phyloP scores from a whole-genome alignment of 2,888 invertebrate species.

The Eudasyphora cyanicolor region DNA sequence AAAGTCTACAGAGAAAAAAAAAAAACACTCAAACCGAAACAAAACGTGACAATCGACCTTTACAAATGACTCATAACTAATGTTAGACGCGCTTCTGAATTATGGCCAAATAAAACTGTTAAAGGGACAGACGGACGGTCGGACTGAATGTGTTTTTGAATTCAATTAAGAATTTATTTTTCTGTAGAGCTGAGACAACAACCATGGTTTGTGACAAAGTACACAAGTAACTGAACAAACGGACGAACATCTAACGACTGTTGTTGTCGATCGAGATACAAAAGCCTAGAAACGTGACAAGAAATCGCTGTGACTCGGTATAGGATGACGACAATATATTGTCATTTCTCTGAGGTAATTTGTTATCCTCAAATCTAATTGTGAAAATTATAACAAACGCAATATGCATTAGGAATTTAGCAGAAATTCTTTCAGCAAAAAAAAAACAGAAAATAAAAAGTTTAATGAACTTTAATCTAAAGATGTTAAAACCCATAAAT shows the following conservation, averaged over 20 bases:
- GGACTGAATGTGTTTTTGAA: background rate
- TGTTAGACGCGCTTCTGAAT: constrained; percentile 11
- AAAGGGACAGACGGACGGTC: constrained; percentile 43
- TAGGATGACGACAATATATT: background rate
- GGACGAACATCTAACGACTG: too few species aligned
- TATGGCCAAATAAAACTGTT: constrained; percentile 34
- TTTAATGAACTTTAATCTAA: background rate
- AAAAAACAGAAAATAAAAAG: too few species aligned
- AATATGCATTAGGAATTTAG: background rate
- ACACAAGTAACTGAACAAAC: too few species aligned
- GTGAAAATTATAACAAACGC: constrained; percentile 41
- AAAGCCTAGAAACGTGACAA: background rate
- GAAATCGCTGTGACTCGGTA: background rate
- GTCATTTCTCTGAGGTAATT: constrained; percentile 30
- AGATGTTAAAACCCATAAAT: background rate
- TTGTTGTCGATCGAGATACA: background rate
- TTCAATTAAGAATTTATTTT: background rate
- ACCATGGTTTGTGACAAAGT: background rate
- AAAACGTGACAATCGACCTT: constrained; percentile 55
- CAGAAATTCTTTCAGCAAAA: too few species aligned
- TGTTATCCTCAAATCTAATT: constrained; percentile 42
- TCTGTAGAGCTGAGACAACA: background rate
- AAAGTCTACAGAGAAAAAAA: constrained; percentile 8
- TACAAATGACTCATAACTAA: constrained; percentile 8
- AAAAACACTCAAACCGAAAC: constrained; percentile 5